These are phyloP conservation scores for Podarcis muralis DNA, from an alignment of 2,113 vertebrate genomes.

Conservation along the genomic window DNA sequence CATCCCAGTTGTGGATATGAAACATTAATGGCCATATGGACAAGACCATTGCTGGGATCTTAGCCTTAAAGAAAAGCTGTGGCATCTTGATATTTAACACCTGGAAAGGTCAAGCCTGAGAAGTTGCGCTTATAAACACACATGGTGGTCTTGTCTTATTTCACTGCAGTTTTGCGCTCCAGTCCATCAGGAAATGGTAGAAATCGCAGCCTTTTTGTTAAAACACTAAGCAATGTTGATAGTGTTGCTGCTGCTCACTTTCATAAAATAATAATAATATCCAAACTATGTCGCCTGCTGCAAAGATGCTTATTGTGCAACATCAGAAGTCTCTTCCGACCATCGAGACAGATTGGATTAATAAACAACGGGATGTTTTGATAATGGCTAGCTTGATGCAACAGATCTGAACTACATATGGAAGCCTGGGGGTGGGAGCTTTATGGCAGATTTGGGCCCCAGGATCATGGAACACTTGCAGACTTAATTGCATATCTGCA, in stretches of 20 bases:
- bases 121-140: neutral
- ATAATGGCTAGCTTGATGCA: neutral
- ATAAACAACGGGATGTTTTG: conserved; percentile 11
- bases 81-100: neutral
- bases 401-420: neutral
- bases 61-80: neutral
- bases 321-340: neutral
- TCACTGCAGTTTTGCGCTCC: neutral
- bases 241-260: neutral
- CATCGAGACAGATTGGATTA: conserved; percentile 26
- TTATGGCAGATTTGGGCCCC: neutral
- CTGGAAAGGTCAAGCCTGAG: neutral
- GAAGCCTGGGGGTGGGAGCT: neutral
- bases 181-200: neutral
- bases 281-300: neutral
- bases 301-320: neutral
- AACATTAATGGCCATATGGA: neutral
- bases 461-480: neutral
- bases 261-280: neutral
- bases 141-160: neutral
- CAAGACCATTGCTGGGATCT: too few species aligned
- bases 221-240: neutral
- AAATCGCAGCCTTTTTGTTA: neutral
- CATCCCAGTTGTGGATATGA: too few species aligned
- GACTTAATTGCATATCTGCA: neutral